A percentile compares a stretch with the other conserved stretches of the same genome.
These are phyloP conservation scores for Glossosoma conforme DNA, from an alignment of 1,140 invertebrate genomes.

Conservation along the genomic window DNA sequence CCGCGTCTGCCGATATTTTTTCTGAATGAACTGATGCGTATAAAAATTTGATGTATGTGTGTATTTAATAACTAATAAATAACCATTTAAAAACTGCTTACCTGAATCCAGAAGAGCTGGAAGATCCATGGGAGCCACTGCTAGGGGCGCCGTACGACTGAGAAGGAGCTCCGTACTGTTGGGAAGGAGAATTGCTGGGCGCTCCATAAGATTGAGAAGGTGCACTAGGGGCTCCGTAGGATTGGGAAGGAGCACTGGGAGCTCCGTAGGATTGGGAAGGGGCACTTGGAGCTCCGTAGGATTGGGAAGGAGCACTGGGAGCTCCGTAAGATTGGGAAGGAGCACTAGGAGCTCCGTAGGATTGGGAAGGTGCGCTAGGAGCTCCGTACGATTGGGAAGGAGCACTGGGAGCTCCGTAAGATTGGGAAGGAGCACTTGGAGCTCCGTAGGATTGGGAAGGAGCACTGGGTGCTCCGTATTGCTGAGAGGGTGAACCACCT, in stretches of 20 bases:
- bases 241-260: conserved; percentile 16
- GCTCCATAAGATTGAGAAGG: conserved; percentile 13
- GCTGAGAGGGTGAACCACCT: too few species aligned
- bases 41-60: too few species aligned
- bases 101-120: too few species aligned
- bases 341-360: conserved; percentile 24
- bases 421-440: conserved; percentile 12
- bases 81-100: too few species aligned
- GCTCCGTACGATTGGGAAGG: conserved; percentile 20
- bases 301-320: conserved; percentile 9
- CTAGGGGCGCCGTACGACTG: conserved; percentile 9
- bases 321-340: conserved; percentile 13
- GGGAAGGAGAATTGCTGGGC: conserved; percentile 10
- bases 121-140: conserved; percentile 21
- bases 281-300: conserved; percentile 17
- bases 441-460: conserved; percentile 23
- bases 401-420: conserved; percentile 16
- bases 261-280: conserved; percentile 28
- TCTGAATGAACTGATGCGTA: too few species aligned
- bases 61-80: too few species aligned
- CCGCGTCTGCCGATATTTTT: too few species aligned
- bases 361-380: conserved; percentile 13
- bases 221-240: conserved; percentile 24
- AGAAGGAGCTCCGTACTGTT: conserved; percentile 15
- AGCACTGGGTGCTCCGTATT: background rate